Percentiles rank a stretch among this genome's conserved stretches.
phyloP scores from a whole-genome alignment of 2,888 invertebrate species.

The Unio delphinus region DNA sequence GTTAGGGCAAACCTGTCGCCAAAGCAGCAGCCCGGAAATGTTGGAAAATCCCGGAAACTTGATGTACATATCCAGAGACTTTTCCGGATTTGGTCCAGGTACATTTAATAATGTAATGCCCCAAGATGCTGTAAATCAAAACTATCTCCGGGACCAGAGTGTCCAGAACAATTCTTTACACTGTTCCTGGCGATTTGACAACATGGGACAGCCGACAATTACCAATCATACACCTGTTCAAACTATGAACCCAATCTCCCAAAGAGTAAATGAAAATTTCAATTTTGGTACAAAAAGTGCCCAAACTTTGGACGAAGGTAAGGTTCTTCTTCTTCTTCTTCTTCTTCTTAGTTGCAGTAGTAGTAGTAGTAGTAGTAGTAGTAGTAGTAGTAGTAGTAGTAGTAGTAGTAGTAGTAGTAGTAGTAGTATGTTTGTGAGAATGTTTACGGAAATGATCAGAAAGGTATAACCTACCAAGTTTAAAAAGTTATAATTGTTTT shows the following conservation, averaged over 20 bases:
- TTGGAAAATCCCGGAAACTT: conserved; percentile 39
- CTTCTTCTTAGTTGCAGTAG: no score
- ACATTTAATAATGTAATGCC: conserved; percentile 11
- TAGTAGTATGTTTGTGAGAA: not conserved
- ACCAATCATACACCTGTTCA: conserved; percentile 20
- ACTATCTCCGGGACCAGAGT: conserved; percentile 29
- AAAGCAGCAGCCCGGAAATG: conserved; percentile 49
- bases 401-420: no score
- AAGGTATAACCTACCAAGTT: no score
- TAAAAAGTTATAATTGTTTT: no score
- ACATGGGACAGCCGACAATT: conserved; percentile 25
- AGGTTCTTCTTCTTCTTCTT: conserved; percentile 4
- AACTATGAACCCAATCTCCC: conserved; percentile 16
- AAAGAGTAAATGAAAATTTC: not conserved
- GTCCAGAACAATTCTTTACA: conserved; percentile 35
- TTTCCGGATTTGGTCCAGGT: conserved; percentile 18
- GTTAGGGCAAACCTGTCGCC: conserved; percentile 58
- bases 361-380: no score
- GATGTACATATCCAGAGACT: conserved; percentile 34
- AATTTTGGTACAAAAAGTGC: conserved; percentile 1
- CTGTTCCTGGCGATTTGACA: conserved; percentile 58
- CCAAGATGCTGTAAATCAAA: conserved; percentile 23
- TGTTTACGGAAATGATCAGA: not conserved
- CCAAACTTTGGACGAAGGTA: conserved; percentile 46
- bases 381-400: no score